Percentiles rank a stretch among this genome's conserved stretches.
phyloP scores from a whole-genome alignment of 2,797 vertebrate genomes.

The Hemibagrus guttatus region DNA sequence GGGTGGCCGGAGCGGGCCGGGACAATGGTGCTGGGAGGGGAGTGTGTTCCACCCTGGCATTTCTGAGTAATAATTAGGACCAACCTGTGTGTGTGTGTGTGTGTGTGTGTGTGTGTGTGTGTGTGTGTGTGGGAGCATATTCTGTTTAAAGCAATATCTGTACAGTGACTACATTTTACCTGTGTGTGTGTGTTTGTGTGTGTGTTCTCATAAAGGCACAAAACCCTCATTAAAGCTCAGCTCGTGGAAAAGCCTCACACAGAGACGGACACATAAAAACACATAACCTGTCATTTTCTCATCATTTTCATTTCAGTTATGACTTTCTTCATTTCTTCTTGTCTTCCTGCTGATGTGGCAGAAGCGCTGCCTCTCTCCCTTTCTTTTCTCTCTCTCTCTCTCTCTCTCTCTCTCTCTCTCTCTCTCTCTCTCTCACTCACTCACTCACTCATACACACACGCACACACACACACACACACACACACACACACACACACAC shows the following conservation, averaged over 20 bases:
- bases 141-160: background rate
- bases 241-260: background rate
- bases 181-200: background rate
- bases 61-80: constrained; percentile 27
- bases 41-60: constrained; percentile 10
- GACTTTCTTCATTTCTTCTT: constrained; percentile 10
- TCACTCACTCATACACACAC: background rate
- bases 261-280: constrained; percentile 7
- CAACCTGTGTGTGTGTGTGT: background rate
- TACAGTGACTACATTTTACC: constrained; percentile 5
- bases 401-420: background rate
- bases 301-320: constrained; percentile 25
- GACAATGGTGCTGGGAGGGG: constrained; percentile 1
- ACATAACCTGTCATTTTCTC: constrained; percentile 15
- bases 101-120: background rate
- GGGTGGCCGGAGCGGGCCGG: constrained; percentile 16
- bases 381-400: background rate
- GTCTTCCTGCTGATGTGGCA: constrained; percentile 54
- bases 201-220: constrained; percentile 20
- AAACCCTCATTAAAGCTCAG: constrained; percentile 8
- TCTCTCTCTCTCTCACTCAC: constrained; percentile 5
- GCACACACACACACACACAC: too few relatives aligned
- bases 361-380: background rate
- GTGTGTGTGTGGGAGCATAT: background rate
- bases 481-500: too few relatives aligned